Evolutionary conservation across 2,888 invertebrate species (phyloP).

Genomic region (Drosophila incognita): DNA sequence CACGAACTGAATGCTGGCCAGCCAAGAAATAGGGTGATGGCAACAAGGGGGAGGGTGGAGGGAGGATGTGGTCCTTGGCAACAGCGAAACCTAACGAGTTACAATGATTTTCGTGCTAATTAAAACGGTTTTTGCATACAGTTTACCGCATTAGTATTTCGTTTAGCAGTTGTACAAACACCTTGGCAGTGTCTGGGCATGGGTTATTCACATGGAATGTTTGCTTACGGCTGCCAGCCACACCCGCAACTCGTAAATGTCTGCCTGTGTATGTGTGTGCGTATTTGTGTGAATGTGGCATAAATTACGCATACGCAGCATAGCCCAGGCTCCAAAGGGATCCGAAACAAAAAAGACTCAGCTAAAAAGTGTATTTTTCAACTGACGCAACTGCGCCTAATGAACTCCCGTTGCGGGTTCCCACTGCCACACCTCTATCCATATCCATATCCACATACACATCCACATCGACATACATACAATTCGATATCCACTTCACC

Average conservation of each 20-base stretch:
- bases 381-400: slow-evolving; percentile 65
- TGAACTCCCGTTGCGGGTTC: slow-evolving; percentile 68
- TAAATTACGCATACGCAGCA: slow-evolving; percentile 76
- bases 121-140: slow-evolving; percentile 82
- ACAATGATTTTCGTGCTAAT: slow-evolving; percentile 81
- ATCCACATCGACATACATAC: slow-evolving; percentile 13
- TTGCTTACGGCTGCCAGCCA: slow-evolving; percentile 38
- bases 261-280: slow-evolving; percentile 15
- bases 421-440: slow-evolving; percentile 30
- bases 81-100: slow-evolving; percentile 74
- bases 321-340: slow-evolving; percentile 24
- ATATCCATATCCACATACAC: slow-evolving; percentile 12
- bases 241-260: background rate
- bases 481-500: slow-evolving; percentile 6
- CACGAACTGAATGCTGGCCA: slow-evolving; percentile 26
- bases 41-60: no score
- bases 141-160: slow-evolving; percentile 81
- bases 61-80: slow-evolving; percentile 5
- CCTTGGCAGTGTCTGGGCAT: slow-evolving; percentile 57
- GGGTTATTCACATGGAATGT: slow-evolving; percentile 46
- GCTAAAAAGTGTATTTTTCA: slow-evolving; percentile 63
- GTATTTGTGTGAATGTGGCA: slow-evolving; percentile 37
- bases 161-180: slow-evolving; percentile 77
- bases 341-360: slow-evolving; percentile 45
- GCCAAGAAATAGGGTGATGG: slow-evolving; percentile 23